These are phyloP conservation scores for Zaprionus lachaisei DNA, from an alignment of 1,140 invertebrate genomes.

Conservation along the genomic window DNA sequence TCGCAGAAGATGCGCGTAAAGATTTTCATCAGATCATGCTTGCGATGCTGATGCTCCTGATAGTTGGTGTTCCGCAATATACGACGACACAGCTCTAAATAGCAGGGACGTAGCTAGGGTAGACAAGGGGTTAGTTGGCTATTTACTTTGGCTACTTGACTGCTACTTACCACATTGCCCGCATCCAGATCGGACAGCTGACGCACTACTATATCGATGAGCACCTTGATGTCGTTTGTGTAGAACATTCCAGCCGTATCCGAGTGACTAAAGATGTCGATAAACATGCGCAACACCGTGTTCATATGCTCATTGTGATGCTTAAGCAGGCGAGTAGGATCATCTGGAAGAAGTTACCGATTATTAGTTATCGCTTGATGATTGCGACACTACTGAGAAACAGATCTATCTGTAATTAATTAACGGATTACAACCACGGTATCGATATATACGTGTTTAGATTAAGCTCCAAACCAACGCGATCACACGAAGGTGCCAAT, in stretches of 20 bases:
- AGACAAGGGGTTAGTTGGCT: neutral
- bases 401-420: neutral
- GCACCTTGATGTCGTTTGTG: constrained; percentile 96
- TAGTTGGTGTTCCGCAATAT: constrained; percentile 92
- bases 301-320: constrained; percentile 91
- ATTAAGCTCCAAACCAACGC: too few species aligned
- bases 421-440: neutral
- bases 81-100: constrained; percentile 90
- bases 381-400: too few species aligned
- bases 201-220: constrained; percentile 95
- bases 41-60: constrained; percentile 89
- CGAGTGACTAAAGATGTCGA: constrained; percentile 91
- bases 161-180: constrained; percentile 90
- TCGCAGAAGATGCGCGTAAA: constrained; percentile 94
- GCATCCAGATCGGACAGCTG: constrained; percentile 94
- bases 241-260: constrained; percentile 94
- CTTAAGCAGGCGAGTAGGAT: constrained; percentile 93
- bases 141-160: neutral
- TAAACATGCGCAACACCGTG: constrained; percentile 94
- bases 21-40: constrained; percentile 91
- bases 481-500: too few species aligned
- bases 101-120: constrained; percentile 88
- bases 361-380: neutral
- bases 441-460: too few species aligned
- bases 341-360: constrained; percentile 86